Evolutionary conservation across 2,797 vertebrate species (phyloP).

Genomic region (Aldrovandia affinis): DNA sequence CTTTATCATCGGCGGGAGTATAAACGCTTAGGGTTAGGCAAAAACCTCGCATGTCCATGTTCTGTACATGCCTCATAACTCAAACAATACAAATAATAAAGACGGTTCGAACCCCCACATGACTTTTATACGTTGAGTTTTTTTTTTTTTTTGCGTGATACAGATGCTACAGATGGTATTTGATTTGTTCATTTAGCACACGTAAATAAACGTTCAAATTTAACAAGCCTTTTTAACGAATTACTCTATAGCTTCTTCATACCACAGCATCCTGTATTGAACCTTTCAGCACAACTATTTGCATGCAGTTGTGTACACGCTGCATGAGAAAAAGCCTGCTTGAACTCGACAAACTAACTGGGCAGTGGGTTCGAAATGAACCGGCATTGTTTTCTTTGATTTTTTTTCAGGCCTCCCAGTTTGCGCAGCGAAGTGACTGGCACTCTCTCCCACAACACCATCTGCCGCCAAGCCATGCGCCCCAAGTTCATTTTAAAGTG

Average conservation of each 20-base stretch:
- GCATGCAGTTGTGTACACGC: background rate
- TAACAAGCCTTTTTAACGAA: background rate
- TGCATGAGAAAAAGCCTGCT: background rate
- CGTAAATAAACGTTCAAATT: background rate
- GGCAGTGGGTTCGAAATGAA: constrained; percentile 23
- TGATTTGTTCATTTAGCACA: background rate
- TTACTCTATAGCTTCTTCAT: constrained; percentile 13
- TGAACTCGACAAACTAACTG: background rate
- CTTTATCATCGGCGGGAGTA: too few relatives aligned
- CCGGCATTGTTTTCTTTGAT: constrained; percentile 42
- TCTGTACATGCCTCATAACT: background rate
- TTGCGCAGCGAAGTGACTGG: constrained; percentile 22
- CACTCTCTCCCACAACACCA: constrained; percentile 36
- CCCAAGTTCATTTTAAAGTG: constrained; percentile 70
- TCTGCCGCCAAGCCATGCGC: constrained; percentile 68
- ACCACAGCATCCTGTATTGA: background rate
- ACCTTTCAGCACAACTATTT: background rate
- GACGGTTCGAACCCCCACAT: too few relatives aligned
- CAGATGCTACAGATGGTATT: background rate
- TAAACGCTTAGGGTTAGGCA: too few relatives aligned
- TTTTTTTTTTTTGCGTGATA: background rate
- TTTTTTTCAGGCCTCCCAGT: constrained; percentile 36
- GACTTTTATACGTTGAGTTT: too few relatives aligned
- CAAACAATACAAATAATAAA: too few relatives aligned
- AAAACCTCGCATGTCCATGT: background rate